These are phyloP conservation scores for Puffinus mauretanicus DNA, from an alignment of 2,113 vertebrate genomes.

Conservation along the genomic window DNA sequence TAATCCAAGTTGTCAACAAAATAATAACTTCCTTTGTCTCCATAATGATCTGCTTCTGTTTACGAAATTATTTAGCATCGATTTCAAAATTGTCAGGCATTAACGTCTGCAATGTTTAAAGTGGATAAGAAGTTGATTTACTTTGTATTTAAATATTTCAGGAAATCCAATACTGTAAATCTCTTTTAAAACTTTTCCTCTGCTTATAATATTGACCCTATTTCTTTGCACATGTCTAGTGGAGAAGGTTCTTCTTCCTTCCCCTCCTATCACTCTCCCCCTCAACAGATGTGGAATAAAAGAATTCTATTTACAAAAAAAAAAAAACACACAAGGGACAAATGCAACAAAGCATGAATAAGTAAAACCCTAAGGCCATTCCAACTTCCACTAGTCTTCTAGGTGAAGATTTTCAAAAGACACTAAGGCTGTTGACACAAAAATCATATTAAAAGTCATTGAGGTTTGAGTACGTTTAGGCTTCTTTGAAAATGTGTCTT, in stretches of 20 bases:
- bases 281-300: neutral
- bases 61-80: neutral
- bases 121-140: neutral
- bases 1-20: neutral
- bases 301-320: neutral
- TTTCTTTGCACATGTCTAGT: neutral
- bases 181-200: neutral
- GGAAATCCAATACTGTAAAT: neutral
- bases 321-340: neutral
- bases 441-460: neutral
- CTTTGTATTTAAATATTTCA: neutral
- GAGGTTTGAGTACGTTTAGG: neutral
- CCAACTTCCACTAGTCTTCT: neutral
- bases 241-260: neutral
- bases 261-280: neutral
- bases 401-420: neutral
- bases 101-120: neutral
- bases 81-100: neutral
- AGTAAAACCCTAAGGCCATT: neutral
- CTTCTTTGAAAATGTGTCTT: neutral
- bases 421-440: neutral
- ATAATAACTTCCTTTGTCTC: neutral
- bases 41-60: neutral
- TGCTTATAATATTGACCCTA: neutral
- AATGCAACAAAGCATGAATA: neutral